Evolutionary conservation across 92 coral and sea anemone species (phyloP), one percentile per base, ranked within the genome.

Genomic region (Actinernus sp.): DNA sequence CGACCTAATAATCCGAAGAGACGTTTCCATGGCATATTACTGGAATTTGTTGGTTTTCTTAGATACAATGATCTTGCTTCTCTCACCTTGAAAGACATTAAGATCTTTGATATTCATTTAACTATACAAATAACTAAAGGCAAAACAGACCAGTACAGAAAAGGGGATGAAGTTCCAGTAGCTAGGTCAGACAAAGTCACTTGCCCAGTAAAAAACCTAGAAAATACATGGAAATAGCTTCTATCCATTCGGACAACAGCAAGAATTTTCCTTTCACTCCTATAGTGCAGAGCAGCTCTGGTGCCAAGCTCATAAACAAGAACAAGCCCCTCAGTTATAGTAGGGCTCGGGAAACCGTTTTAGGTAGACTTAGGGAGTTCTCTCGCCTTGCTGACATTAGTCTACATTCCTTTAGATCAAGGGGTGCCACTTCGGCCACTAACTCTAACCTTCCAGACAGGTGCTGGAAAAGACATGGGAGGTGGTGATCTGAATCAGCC

Each of bases 381-480:
- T 34, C 41, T 6, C 14, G 3, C 4, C 14, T 45, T 1, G 23
- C 47, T 4, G 56, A 38, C 22, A 22, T 64, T 34, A 55, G 71
- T 25, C 49, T 63, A 3, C 60, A 63, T 49, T 75, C 82, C 25
- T 51, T 75, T 17, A 68, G 66, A 31, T 65, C 82, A 41, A 61
- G 84, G 9, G 76, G 84, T 17, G 68, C 76, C 46, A 65, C 76
- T 1, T 10, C 52, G 28, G 76, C 84, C 7, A 68, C 84, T 21
- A 66, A 76, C 14, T 57, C 49, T 49, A 44, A 31, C 19, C 27
- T 76, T 28, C 36, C 31, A 4, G 73, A 73, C 26, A 37, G 68
- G 21, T 17, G 79, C 16, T 61, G 79, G 50, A 72, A 81, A 55
- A 61, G 88, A 29, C 82, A 73, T 57, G 82, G 88, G 33, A 58